phyloP scores from a whole-genome alignment of 2,888 invertebrate species.

The Scaptomyza tumidula region DNA sequence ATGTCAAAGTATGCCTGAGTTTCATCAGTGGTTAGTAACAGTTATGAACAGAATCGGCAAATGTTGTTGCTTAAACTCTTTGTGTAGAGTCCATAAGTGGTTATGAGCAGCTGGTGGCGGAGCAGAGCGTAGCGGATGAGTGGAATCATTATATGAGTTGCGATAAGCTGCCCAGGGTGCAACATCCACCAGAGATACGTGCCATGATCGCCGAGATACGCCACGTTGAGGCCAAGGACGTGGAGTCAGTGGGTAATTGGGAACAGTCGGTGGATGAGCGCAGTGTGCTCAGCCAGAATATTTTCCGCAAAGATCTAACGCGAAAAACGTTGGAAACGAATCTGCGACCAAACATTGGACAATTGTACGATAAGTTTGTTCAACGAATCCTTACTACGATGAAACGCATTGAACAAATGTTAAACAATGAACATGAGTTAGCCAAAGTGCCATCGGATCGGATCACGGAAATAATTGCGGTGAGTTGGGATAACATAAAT shows the following conservation, averaged over 20 bases:
- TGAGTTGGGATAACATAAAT: slow-evolving; percentile 6
- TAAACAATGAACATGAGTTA: slow-evolving; percentile 42
- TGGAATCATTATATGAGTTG: slow-evolving; percentile 77
- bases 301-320: slow-evolving; percentile 64
- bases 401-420: slow-evolving; percentile 35
- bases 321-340: slow-evolving; percentile 36
- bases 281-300: slow-evolving; percentile 73
- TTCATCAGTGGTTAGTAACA: slow-evolving; percentile 60
- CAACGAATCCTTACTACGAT: slow-evolving; percentile 40
- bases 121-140: slow-evolving; percentile 24
- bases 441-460: slow-evolving; percentile 4
- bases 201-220: slow-evolving; percentile 57
- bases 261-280: slow-evolving; percentile 68
- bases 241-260: slow-evolving; percentile 63
- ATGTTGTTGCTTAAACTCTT: neutral
- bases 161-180: slow-evolving; percentile 68
- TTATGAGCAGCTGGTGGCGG: slow-evolving; percentile 24
- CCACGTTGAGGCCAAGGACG: slow-evolving; percentile 45
- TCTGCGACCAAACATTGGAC: slow-evolving; percentile 58
- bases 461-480: slow-evolving; percentile 42
- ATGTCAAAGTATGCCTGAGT: slow-evolving; percentile 51
- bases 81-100: slow-evolving; percentile 50
- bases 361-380: slow-evolving; percentile 60
- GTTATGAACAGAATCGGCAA: neutral
- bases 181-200: slow-evolving; percentile 67